These are phyloP conservation scores for Epinephelus fuscoguttatus DNA, from an alignment of 2,113 vertebrate genomes.

Conservation along the genomic window DNA sequence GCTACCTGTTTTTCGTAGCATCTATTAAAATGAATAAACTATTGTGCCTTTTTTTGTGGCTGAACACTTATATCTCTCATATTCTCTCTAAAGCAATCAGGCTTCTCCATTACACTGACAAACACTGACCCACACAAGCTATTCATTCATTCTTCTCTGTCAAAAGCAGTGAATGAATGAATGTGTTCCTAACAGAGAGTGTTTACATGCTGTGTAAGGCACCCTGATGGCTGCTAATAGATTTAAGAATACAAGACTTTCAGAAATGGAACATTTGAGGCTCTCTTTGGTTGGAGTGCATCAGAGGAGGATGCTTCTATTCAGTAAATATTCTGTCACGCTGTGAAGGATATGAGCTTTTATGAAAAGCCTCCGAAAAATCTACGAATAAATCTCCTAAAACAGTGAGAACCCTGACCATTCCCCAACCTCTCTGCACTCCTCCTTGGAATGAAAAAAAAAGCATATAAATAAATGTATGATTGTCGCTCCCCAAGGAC, in stretches of 20 bases:
- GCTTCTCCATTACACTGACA: background rate
- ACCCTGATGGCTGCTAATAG: background rate
- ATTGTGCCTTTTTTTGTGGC: too few relatives aligned
- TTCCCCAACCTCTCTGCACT: background rate
- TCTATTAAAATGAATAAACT: too few relatives aligned
- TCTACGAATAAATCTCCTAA: background rate
- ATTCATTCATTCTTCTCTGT: too few relatives aligned
- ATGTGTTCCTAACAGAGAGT: background rate
- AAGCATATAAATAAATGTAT: background rate
- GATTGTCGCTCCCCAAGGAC: background rate
- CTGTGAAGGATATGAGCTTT: background rate
- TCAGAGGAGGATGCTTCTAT: background rate
- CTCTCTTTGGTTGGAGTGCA: background rate
- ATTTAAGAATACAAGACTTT: background rate
- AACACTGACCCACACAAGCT: background rate
- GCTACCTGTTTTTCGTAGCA: too few relatives aligned
- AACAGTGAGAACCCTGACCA: background rate
- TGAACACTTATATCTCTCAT: background rate
- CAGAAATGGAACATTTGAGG: background rate
- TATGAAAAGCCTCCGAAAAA: background rate
- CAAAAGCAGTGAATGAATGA: background rate
- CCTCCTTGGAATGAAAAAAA: background rate
- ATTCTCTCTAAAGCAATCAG: background rate
- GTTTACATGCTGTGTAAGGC: background rate
- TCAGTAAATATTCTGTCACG: background rate